Evolutionary conservation across 2,797 vertebrate genomes (phyloP).

Genomic region (Enteromius afrohamiltoni): DNA sequence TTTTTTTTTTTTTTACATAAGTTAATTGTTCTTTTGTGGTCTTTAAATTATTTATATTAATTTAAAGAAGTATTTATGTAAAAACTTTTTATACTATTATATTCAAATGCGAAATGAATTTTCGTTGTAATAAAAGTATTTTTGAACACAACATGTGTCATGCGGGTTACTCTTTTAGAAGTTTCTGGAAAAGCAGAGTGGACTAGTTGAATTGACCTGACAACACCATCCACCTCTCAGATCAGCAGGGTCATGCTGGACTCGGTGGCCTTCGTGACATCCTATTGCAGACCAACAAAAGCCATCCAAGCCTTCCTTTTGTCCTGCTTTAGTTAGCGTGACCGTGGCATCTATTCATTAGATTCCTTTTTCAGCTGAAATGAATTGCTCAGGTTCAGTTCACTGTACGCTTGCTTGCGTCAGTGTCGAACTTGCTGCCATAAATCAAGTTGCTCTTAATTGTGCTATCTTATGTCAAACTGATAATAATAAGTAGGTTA

Average conservation of each 20-base stretch:
- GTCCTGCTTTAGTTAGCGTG: constrained; percentile 76
- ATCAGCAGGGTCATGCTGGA: constrained; percentile 73
- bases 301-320: constrained; percentile 66
- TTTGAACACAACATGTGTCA: constrained; percentile 54
- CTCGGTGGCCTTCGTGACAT: constrained; percentile 66
- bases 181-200: constrained; percentile 67
- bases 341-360: constrained; percentile 70
- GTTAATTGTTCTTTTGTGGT: constrained; percentile 73
- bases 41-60: constrained; percentile 82
- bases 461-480: not conserved
- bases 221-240: constrained; percentile 52
- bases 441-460: not conserved
- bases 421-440: not conserved
- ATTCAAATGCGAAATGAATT: constrained; percentile 69
- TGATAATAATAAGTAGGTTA: not conserved
- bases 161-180: constrained; percentile 46
- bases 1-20: constrained; percentile 64
- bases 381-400: constrained; percentile 19
- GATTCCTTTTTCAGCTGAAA: constrained; percentile 63
- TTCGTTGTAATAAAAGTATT: constrained; percentile 75
- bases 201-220: constrained; percentile 46
- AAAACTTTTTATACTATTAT: constrained; percentile 65
- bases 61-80: constrained; percentile 84
- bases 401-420: constrained; percentile 5
- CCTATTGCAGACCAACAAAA: constrained; percentile 73